Base-by-base conservation (phyloP, 1,140 invertebrate genomes). In the Aplysia californica region DNA sequence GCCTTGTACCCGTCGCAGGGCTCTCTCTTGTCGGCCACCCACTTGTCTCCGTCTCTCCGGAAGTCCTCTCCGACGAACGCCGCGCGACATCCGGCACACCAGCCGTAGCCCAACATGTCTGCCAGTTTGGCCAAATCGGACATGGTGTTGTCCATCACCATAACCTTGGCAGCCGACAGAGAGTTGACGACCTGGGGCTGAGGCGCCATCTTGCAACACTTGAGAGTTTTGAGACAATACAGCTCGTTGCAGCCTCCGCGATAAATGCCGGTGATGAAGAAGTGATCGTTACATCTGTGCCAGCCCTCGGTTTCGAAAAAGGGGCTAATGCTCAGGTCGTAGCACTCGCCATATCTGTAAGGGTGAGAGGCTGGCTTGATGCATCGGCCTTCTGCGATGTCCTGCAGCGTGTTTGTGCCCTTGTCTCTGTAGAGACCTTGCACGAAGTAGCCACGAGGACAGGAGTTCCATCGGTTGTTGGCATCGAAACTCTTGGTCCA, bases 131-230 rank as follows among this genome's bases (percentile, higher is more conserved):
- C 66, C 66, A 69, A 50, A 5, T 29, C 35, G 15, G 38, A 69
- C 39, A 50, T 44, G 4, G 66, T 69, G 1, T 38, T 69, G 41
- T 69, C 66, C 66, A 69, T 69, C 21, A 69, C 33, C 6, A 18
- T 38, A 6, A 26, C 31, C 26, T 69, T 41, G 2, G 55, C 39
- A 29, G 23, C 33, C 6, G 2, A 41, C 2, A 50, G 21, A 2
- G 44, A 38, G 26, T 69, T 29, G 5, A 69, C 1, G 15, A 2
- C 10, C 23, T 50, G n/a, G 2, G 39, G 66, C 1, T 15, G 15
- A 3, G 21, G n/a, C n/a, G 66, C 39, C 36, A 50, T 69, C 38
- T 69, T 69, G 39, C 66, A 50, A 26, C 66, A 69, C 2, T 15
- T 20, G n/a, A 69, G 64, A 35, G 18, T 66, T 10, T 66, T 35